Evolutionary conservation across 2,888 invertebrate species (phyloP).

Genomic region (Idaea straminata): DNA sequence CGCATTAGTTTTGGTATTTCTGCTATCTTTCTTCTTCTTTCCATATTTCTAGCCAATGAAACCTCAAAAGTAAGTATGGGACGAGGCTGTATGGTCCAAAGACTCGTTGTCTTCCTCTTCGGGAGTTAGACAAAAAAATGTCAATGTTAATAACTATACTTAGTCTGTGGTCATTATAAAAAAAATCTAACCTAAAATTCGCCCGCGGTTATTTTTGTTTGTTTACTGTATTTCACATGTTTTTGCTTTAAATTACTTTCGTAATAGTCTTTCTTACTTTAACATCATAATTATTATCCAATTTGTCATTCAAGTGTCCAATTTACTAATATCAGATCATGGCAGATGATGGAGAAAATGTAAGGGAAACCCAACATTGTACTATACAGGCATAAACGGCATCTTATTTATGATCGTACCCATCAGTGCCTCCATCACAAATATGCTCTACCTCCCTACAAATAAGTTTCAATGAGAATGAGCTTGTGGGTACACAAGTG

Average conservation of each 20-base stretch:
- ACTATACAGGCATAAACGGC: no score
- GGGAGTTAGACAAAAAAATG: neutral
- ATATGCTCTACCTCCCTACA: no score
- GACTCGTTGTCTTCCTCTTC: no score
- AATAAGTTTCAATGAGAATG: no score
- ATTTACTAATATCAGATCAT: conserved; percentile 31
- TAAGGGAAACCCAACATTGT: conserved; percentile 37
- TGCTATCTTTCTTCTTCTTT: no score
- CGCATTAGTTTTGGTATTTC: no score
- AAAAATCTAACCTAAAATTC: conserved; percentile 7
- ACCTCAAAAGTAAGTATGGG: no score
- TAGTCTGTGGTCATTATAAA: no score
- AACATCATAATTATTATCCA: neutral
- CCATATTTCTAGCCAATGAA: no score
- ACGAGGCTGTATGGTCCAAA: no score
- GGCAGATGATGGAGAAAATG: conserved; percentile 74
- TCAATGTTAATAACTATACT: neutral
- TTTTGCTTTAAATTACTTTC: neutral
- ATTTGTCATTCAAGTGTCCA: neutral
- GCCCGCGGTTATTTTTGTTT: conserved; percentile 29
- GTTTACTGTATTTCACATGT: neutral
- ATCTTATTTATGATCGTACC: conserved; percentile 2
- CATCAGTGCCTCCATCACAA: neutral
- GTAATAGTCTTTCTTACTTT: neutral
- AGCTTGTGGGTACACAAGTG: no score